phyloP scores from a whole-genome alignment of 2,113 vertebrate species.

The Xenotilapia flavipinnis region DNA sequence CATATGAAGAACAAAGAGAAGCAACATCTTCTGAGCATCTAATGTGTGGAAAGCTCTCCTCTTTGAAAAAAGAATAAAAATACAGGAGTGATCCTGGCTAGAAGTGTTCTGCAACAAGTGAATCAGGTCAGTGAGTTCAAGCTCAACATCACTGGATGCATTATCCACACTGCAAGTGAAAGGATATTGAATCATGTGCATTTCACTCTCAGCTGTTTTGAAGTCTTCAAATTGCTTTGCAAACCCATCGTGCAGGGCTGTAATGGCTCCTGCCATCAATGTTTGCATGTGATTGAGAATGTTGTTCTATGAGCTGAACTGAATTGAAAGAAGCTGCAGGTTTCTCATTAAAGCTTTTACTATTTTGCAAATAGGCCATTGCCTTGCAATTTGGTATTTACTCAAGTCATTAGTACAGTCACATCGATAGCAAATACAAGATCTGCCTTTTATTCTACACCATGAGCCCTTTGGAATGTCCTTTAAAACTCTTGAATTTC shows the following conservation, averaged over 20 bases:
- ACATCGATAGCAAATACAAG: neutral
- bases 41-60: neutral
- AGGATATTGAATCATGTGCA: neutral
- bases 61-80: neutral
- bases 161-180: neutral
- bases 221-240: neutral
- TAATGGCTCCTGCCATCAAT: neutral
- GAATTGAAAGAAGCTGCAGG: neutral
- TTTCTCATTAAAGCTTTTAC: neutral
- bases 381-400: neutral
- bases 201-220: neutral
- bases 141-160: neutral
- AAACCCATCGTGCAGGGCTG: neutral
- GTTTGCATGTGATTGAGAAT: neutral
- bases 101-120: neutral
- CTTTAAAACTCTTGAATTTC: neutral
- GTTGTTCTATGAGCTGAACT: neutral
- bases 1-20: neutral
- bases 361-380: neutral
- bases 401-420: neutral
- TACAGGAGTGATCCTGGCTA: neutral
- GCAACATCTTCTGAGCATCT: neutral
- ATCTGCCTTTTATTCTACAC: neutral
- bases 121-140: neutral
- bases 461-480: neutral